Conservation (phyloP, 2,797 vertebrate genomes). For the Sciaenops ocellatus region DNA sequence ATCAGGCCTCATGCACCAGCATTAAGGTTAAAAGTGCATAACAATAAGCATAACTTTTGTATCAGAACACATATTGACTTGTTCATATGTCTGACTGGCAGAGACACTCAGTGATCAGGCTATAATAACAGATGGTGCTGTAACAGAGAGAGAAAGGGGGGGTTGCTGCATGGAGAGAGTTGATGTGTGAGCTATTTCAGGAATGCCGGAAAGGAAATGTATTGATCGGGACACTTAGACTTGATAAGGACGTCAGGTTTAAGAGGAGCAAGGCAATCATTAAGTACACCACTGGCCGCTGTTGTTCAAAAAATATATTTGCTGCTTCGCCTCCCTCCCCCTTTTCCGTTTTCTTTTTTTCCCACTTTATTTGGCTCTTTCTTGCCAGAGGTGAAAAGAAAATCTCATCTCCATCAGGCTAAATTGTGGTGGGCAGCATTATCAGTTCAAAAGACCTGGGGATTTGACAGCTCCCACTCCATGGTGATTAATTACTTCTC, state of each 20-base stretch:
- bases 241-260: constrained; percentile 85
- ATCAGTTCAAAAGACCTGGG: constrained; percentile 96
- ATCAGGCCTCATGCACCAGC: constrained; percentile 36
- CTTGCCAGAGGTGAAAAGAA: constrained; percentile 92
- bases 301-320: constrained; percentile 87
- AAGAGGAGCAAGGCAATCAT: constrained; percentile 88
- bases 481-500: constrained; percentile 99
- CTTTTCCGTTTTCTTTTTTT: constrained; percentile 28
- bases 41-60: constrained; percentile 65
- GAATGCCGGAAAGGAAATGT: constrained; percentile 81
- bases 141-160: constrained; percentile 45
- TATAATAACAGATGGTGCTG: constrained; percentile 75
- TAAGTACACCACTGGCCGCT: constrained; percentile 86
- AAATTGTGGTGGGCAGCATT: constrained; percentile 98
- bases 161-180: constrained; percentile 34
- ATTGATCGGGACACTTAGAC: constrained; percentile 85
- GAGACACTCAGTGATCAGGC: constrained; percentile 60
- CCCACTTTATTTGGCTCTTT: constrained; percentile 81
- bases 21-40: constrained; percentile 58
- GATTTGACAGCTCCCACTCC: constrained; percentile 97
- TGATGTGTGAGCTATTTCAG: constrained; percentile 77
- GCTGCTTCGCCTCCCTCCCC: constrained; percentile 58
- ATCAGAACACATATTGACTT: constrained; percentile 74
- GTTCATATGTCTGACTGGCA: constrained; percentile 65
- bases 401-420: constrained; percentile 98